Evolutionary conservation across 2,113 vertebrate genomes (phyloP).

Genomic region (Sula dactylatra): DNA sequence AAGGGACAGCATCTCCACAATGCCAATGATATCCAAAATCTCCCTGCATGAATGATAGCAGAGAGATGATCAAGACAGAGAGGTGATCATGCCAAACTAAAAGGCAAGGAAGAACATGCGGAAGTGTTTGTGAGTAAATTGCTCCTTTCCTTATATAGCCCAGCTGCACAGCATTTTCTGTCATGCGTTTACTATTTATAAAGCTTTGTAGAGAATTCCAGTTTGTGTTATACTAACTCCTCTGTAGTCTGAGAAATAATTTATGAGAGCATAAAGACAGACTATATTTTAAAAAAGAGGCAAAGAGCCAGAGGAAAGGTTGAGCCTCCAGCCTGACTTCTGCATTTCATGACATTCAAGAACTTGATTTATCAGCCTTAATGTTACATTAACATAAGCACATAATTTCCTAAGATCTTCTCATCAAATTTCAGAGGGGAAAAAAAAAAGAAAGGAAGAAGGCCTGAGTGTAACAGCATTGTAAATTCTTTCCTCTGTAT

Average conservation of each 20-base stretch:
- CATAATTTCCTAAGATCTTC: neutral
- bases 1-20: neutral
- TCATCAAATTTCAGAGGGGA: neutral
- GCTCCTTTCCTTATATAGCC: neutral
- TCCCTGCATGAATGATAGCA: neutral
- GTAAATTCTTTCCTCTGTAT: neutral
- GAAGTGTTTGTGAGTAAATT: neutral
- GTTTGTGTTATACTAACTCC: neutral
- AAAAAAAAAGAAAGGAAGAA: neutral
- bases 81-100: neutral
- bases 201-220: neutral
- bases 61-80: neutral
- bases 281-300: neutral
- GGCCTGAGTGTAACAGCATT: neutral
- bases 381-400: slow-evolving; percentile 13
- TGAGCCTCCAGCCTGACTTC: neutral
- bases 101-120: neutral
- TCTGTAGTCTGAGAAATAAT: neutral
- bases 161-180: neutral
- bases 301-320: neutral
- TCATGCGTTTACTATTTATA: neutral
- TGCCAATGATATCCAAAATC: neutral
- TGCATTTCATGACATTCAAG: neutral
- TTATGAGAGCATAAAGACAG: neutral
- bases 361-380: slow-evolving; percentile 26